Percentiles rank a stretch among this genome's conserved stretches.
Evolutionary conservation across 2,113 vertebrate genomes (phyloP).

Genomic region (Neolamprologus kungweensis): DNA sequence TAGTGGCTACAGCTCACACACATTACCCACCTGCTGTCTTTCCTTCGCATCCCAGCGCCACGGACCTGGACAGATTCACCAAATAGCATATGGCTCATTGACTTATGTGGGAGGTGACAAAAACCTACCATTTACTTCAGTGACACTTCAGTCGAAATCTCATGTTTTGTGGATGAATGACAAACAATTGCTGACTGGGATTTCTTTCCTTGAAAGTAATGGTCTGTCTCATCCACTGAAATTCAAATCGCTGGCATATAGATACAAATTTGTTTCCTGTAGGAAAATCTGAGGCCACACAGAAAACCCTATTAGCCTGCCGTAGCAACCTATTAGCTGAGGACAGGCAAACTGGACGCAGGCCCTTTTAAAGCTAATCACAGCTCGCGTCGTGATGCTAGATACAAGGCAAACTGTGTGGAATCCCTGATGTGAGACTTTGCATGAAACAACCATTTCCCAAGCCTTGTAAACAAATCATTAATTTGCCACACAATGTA

Average conservation of each 20-base stretch:
- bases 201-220: conserved; percentile 20
- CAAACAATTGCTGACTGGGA: conserved; percentile 27
- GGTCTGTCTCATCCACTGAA: neutral
- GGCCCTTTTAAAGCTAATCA: neutral
- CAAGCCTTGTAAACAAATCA: neutral
- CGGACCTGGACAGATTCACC: neutral
- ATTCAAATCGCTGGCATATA: conserved; percentile 8
- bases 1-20: neutral
- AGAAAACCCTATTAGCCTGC: neutral
- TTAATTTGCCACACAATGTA: neutral
- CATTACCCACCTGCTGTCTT: conserved; percentile 13
- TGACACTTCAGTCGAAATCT: neutral
- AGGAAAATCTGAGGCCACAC: conserved; percentile 5
- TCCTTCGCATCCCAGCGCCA: neutral
- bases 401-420: neutral
- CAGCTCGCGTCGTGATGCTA: neutral
- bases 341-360: neutral
- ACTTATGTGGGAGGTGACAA: neutral
- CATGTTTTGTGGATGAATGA: neutral
- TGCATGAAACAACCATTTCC: neutral
- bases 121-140: neutral
- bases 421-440: neutral
- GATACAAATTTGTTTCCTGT: conserved; percentile 29
- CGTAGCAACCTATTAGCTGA: neutral
- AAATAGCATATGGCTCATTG: conserved; percentile 5